Percentiles rank a stretch among this genome's conserved stretches.
phyloP scores from a whole-genome alignment of 2,113 vertebrate species.

The Coracopsis vasa region DNA sequence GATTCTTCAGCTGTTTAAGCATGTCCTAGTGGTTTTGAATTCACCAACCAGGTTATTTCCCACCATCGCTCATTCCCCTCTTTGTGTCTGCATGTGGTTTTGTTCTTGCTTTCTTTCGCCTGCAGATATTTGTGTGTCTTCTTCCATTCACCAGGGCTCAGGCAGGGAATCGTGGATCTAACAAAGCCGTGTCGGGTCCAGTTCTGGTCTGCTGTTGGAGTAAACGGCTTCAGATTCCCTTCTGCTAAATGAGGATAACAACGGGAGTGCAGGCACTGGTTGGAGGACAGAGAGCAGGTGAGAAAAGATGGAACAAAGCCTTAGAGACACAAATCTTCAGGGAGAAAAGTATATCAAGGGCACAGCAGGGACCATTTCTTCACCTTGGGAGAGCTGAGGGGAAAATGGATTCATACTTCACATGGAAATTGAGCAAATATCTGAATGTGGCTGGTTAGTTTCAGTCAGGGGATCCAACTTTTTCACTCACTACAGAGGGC shows the following conservation, averaged over 20 bases:
- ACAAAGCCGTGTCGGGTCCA: accelerated
- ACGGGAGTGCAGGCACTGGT: not conserved
- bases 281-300: not conserved
- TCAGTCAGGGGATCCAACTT: not conserved
- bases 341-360: not conserved
- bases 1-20: not conserved
- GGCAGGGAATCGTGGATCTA: accelerated
- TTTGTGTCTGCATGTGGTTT: not conserved
- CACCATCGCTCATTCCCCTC: accelerated
- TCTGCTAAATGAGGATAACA: not conserved
- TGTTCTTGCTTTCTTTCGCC: not conserved
- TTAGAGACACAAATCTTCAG: not conserved
- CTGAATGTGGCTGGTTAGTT: not conserved
- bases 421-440: accelerated
- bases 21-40: not conserved
- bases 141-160: not conserved
- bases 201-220: not conserved
- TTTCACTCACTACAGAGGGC: not conserved
- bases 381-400: not conserved
- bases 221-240: not conserved
- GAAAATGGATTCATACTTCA: not conserved
- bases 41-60: not conserved
- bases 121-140: not conserved
- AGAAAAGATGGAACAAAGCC: not conserved
- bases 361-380: accelerated